These are phyloP conservation scores for Drosophila macrospina DNA, from an alignment of 2,888 invertebrate genomes.

Conservation along the genomic window DNA sequence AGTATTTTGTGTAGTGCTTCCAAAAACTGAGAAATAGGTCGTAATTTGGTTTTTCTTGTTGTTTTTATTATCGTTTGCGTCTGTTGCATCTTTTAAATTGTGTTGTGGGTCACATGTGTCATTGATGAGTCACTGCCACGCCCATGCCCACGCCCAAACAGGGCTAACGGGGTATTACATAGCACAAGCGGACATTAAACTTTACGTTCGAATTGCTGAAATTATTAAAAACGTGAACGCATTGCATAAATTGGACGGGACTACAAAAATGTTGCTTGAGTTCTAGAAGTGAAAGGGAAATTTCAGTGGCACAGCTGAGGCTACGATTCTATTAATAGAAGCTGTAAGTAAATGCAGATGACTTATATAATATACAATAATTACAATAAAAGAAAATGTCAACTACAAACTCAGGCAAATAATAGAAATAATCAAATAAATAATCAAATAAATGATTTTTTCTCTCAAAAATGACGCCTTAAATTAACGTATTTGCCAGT, in stretches of 20 bases:
- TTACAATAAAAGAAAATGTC: no score
- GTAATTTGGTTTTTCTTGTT: slow-evolving; percentile 66
- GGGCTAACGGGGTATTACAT: neutral
- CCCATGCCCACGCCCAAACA: neutral
- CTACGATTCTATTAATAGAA: neutral
- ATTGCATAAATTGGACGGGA: slow-evolving; percentile 18
- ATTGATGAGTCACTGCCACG: slow-evolving; percentile 67
- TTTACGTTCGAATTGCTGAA: slow-evolving; percentile 35
- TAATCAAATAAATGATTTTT: no score
- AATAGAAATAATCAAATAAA: no score
- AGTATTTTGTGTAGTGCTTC: slow-evolving; percentile 1
- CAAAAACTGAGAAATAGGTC: slow-evolving; percentile 70
- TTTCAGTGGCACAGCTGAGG: neutral
- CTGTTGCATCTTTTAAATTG: slow-evolving; percentile 32
- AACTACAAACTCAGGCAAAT: no score
- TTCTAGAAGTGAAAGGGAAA: neutral
- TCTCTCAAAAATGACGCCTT: no score
- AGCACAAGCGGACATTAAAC: slow-evolving; percentile 28
- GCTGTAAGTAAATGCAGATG: neutral
- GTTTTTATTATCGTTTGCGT: slow-evolving; percentile 29
- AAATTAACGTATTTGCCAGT: no score
- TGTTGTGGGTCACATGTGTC: slow-evolving; percentile 69
- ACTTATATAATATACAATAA: no score
- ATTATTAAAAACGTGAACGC: slow-evolving; percentile 58
- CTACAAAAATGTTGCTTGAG: neutral